Percentiles rank a stretch among this genome's conserved stretches.
These are phyloP conservation scores for Callithrix jacchus DNA, from an alignment of 2,113 vertebrate genomes.

Conservation along the genomic window DNA sequence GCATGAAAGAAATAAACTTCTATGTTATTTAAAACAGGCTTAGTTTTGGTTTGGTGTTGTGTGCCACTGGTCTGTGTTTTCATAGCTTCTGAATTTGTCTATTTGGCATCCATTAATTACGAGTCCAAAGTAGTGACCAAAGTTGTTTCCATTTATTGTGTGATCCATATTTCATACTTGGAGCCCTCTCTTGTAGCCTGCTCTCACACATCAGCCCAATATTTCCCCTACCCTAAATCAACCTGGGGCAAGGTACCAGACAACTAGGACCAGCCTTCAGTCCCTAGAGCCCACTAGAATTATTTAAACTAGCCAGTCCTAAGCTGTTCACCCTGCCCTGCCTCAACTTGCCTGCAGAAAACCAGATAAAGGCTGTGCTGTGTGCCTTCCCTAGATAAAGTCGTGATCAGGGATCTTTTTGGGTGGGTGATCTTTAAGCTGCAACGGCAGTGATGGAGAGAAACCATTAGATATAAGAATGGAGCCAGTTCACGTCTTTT, in stretches of 20 bases:
- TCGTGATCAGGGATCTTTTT: background rate
- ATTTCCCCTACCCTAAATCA: background rate
- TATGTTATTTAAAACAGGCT: background rate
- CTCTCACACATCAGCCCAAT: no score
- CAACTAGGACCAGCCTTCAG: background rate
- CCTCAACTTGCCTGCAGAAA: background rate
- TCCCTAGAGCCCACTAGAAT: no score
- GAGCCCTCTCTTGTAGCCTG: background rate
- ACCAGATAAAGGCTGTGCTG: background rate
- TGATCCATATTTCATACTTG: no score
- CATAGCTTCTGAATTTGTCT: background rate
- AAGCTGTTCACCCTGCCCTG: background rate
- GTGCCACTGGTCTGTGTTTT: background rate
- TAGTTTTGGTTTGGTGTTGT: background rate
- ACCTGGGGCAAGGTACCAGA: background rate
- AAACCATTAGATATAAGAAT: accelerated
- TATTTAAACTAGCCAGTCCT: background rate
- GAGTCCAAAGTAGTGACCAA: background rate
- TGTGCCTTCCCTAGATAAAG: background rate
- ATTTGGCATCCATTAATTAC: background rate
- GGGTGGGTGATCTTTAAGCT: background rate
- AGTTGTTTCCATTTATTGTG: background rate
- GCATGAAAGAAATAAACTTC: background rate
- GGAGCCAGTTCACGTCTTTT: background rate
- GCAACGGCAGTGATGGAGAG: background rate